Evolutionary conservation across 2,888 invertebrate genomes (phyloP).

Genomic region (Uropetala carovei): DNA sequence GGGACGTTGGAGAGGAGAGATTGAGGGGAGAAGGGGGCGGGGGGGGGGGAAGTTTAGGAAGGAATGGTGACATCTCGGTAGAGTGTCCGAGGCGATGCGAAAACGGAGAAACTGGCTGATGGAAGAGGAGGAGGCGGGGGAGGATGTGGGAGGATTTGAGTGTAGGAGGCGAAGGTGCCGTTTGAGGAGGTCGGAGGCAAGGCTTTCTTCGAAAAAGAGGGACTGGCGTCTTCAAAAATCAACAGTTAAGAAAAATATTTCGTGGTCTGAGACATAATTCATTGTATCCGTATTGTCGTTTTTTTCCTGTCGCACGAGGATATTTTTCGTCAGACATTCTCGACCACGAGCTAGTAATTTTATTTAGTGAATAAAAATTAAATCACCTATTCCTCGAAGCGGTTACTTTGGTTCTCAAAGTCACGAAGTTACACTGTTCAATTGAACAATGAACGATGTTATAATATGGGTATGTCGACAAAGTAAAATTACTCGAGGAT

Average conservation of each 20-base stretch:
- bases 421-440: too few relatives aligned
- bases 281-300: background rate
- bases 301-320: background rate
- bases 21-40: background rate
- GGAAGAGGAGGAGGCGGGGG: too few relatives aligned
- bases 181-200: background rate
- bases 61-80: slow-evolving; percentile 7
- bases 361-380: background rate
- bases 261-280: background rate
- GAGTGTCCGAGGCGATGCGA: background rate
- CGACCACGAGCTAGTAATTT: background rate
- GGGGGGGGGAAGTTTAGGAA: background rate
- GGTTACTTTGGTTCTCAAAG: too few relatives aligned
- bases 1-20: background rate
- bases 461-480: too few relatives aligned
- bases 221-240: background rate
- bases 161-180: background rate
- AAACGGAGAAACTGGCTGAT: background rate
- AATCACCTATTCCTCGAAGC: background rate
- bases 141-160: background rate
- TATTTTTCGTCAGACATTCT: background rate
- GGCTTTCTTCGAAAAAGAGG: slow-evolving; percentile 1
- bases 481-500: too few relatives aligned
- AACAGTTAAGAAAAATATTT: slow-evolving; percentile 1
- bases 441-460: too few relatives aligned